Base-by-base conservation (phyloP, 2,797 vertebrate species). In the Sebastes nivosus region DNA sequence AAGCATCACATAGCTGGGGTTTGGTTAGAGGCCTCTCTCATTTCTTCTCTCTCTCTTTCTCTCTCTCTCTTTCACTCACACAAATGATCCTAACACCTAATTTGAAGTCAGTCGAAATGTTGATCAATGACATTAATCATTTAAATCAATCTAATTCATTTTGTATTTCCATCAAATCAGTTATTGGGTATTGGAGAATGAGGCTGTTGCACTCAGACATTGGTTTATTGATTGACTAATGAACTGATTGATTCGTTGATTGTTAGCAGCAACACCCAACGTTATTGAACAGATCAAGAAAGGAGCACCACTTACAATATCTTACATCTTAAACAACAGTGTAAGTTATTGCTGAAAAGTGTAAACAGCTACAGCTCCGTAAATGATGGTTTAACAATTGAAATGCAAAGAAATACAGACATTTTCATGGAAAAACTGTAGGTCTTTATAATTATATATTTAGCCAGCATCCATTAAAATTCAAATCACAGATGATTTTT, bases 1-100 rank as follows among this genome's bases (percentile, higher is more conserved):
- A 86, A 72, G 80, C 65, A 16, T 66, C 55, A 68, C 77, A 63
- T 30, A 24, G 77, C 68, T 67, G 69, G 13, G 30, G 30, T 75
- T 77, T 73, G 22, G 75, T 72, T 77, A 72, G 68, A 61, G 34
- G 29, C 80, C 27, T 61, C 18, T 79, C 57, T 59, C 18, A 27
- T 24, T 71, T 69, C 20, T 24, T 22, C 8, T 54, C 10, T 55
- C 25, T 70, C 24, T 18, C 3, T 27, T 50, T 52, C 5, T 42
- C 16, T 42, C 29, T 27, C 36, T 4, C 34, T n/a, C 67, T 20
- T 46, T 32, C 36, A 14, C 36, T 59, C 52, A 46, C 38, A 75
- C 55, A 58, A 14, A 55, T 9, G 3, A 52, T 52, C 46, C 46
- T 20, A 52, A 52, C 46, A 52, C 3, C 46, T 52, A 20, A 52